Percentiles rank a stretch among this genome's conserved stretches.
Conservation (phyloP, 2,113 vertebrate genomes). For the Cyanocitta stelleri region DNA sequence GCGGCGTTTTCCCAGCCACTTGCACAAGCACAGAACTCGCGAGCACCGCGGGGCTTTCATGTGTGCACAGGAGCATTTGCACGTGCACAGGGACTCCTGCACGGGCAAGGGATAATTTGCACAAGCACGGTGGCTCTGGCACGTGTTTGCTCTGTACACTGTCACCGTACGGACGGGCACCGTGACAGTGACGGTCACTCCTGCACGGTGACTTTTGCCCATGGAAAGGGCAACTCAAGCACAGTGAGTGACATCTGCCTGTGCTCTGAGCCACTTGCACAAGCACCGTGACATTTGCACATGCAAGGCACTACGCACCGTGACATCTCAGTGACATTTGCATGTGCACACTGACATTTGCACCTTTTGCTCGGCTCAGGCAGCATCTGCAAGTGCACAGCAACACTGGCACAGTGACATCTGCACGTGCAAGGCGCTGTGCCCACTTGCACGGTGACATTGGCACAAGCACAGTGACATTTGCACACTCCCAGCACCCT, state of each 20-base stretch:
- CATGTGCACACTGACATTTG: not conserved
- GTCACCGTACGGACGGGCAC: not conserved
- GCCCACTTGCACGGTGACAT: accelerated
- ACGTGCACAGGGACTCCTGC: accelerated
- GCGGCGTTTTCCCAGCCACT: not conserved
- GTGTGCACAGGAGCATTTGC: too few relatives aligned
- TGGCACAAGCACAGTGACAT: too few relatives aligned
- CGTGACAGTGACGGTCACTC: not conserved
- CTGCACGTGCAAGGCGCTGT: not conserved
- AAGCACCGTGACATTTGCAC: not conserved
- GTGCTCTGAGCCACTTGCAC: not conserved
- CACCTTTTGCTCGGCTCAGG: not conserved
- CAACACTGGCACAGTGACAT: not conserved
- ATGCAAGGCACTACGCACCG: not conserved
- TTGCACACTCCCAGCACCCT: not conserved
- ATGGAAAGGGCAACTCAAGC: not conserved
- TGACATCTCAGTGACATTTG: not conserved
- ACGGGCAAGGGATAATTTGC: accelerated
- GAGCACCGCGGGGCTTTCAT: not conserved
- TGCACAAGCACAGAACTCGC: not conserved
- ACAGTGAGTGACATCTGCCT: accelerated
- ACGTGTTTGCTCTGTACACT: not conserved
- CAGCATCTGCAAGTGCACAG: accelerated
- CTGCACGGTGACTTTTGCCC: not conserved
- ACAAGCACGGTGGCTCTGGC: not conserved